Evolutionary conservation across 2,797 vertebrate species (phyloP).

Genomic region (Pipistrellus pipistrellus): DNA sequence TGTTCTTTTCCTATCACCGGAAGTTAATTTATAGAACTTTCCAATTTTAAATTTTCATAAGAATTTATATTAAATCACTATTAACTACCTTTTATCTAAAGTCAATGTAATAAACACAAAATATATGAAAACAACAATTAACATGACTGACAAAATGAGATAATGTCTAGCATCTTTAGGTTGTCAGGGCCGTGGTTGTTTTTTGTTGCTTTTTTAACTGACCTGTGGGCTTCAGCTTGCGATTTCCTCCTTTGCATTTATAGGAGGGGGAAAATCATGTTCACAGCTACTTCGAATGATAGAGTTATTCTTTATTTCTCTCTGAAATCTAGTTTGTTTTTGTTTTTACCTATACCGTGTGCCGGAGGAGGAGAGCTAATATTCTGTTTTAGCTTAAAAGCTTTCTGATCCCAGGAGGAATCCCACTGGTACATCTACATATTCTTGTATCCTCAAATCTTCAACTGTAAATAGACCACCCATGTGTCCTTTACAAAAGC

Average conservation of each 20-base stretch:
- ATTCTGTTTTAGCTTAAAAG: slow-evolving; percentile 4
- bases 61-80: slow-evolving; percentile 48
- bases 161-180: not conserved
- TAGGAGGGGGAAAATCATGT: not conserved
- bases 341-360: not conserved
- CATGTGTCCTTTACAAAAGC: not conserved
- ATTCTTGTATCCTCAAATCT: not conserved
- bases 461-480: not conserved
- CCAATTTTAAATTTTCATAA: slow-evolving; percentile 32
- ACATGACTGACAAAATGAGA: not conserved
- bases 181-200: not conserved
- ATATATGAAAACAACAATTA: slow-evolving; percentile 17
- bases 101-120: not conserved
- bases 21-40: not conserved
- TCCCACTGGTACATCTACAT: not conserved
- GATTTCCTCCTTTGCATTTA: slow-evolving; percentile 16
- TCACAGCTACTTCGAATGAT: not conserved
- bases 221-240: not conserved
- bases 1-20: not conserved
- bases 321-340: not conserved
- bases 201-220: not conserved
- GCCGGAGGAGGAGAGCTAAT: not conserved
- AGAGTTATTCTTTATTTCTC: not conserved
- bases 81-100: not conserved
- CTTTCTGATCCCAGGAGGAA: not conserved